Conservation (phyloP, 2,797 vertebrate genomes). For the Furcifer pardalis region DNA sequence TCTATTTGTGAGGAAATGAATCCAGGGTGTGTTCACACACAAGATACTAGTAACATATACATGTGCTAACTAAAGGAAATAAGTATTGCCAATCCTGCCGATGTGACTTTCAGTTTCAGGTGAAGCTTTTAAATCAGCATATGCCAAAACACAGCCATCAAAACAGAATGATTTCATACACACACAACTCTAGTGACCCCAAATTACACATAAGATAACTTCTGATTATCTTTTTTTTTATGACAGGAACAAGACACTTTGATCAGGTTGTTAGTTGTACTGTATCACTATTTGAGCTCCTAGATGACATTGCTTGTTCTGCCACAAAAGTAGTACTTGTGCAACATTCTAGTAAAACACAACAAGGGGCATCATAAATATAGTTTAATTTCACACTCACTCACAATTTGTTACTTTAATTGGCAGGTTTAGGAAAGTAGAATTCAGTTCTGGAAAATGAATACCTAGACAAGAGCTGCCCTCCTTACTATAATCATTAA, state of each 20-base stretch:
- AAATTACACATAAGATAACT: neutral
- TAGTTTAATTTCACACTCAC: neutral
- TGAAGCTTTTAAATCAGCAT: neutral
- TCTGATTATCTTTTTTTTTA: neutral
- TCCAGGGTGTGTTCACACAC: neutral
- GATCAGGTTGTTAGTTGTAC: neutral
- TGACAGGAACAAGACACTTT: neutral
- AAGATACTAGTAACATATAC: constrained; percentile 1
- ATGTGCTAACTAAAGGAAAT: neutral
- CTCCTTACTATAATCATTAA: neutral
- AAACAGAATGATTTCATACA: neutral
- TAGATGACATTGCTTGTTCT: neutral
- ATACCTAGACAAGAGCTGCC: neutral
- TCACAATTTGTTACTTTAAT: neutral
- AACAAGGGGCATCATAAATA: neutral
- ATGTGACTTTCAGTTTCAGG: neutral
- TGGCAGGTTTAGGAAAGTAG: neutral
- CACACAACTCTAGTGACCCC: neutral
- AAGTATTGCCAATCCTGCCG: constrained; percentile 54
- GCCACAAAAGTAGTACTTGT: neutral
- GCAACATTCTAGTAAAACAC: neutral
- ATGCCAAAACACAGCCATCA: neutral
- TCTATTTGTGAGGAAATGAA: neutral
- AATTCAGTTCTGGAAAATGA: constrained; percentile 28
- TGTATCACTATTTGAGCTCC: too few relatives aligned